Base-by-base conservation (phyloP, 2,888 invertebrate genomes). In the Heteropelma amictum region DNA sequence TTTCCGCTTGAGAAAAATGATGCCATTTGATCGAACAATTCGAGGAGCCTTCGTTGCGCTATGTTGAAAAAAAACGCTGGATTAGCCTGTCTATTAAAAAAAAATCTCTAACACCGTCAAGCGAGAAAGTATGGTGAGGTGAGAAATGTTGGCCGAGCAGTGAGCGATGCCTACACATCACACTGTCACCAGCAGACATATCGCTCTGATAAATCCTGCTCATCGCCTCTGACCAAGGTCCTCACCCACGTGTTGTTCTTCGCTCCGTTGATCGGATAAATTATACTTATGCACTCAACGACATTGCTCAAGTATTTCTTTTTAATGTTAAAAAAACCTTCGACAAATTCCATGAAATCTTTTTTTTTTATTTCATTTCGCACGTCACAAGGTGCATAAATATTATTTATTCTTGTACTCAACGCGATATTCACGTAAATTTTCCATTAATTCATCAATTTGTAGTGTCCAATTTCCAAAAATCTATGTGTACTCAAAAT, bases 121-220 rank as follows among this genome's bases (percentile, higher is more conserved):
- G 45, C 23, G 47, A 42, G 30, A 40, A 49, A 73, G 67, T 61
- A 74, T 28, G 19, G 51, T 38, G 54, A 83, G 84, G 85, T 87
- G 86, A 87, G 83, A 86, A 87, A 87, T 87, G 85, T 77, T 81
- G 81, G 79, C 79, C 80, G 81, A 79, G 73, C 79, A 72, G 81
- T 87, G 87, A 87, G 85, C 84, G 86, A 87, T 87, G 85, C 84
- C 84, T 87, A 87, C 83, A 87, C 85, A 86, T 81, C 70, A 76
- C 71, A 72, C 82, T 83, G 85, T 86, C 87, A 85, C 81, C 82
- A 80, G 79, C 82, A 85, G 87, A 87, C 87, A 87, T 87, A 87
- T 87, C 83, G 86, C 82, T 84, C 87, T 87, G 87, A 87, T 87
- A 87, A 87, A 87, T 82, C 82, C 54, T 63, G 63, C 65, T 61